phyloP scores from a whole-genome alignment of 2,113 vertebrate genomes.

The Labrus mixtus region DNA sequence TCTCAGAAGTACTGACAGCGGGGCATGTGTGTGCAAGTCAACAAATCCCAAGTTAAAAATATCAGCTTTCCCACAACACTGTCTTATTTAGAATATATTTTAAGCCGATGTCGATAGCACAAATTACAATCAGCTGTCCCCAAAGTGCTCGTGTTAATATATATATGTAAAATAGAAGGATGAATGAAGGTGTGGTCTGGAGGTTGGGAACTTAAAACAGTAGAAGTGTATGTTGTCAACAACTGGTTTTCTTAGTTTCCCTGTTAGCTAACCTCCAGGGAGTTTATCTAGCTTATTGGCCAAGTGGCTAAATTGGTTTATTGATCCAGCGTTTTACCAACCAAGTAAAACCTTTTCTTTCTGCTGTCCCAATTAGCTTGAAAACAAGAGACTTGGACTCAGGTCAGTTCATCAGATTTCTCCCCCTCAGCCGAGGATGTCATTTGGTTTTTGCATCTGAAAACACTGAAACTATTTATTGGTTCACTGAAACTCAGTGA shows the following conservation, averaged over 20 bases:
- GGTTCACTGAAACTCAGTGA: not conserved
- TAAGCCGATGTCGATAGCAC: not conserved
- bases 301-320: conserved; percentile 28
- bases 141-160: not conserved
- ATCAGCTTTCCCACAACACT: conserved; percentile 7
- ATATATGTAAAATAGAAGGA: not conserved
- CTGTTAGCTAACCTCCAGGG: conserved; percentile 21
- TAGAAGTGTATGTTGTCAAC: conserved; percentile 11
- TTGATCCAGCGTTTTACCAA: conserved; percentile 51
- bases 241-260: conserved; percentile 6
- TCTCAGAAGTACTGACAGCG: not conserved
- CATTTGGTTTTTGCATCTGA: conserved; percentile 3
- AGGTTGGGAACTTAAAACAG: not conserved
- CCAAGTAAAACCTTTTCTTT: conserved; percentile 36
- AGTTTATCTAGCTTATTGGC: conserved; percentile 17
- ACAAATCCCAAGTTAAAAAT: conserved; percentile 30
- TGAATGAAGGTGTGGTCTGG: not conserved
- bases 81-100: conserved; percentile 24
- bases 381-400: conserved; percentile 32
- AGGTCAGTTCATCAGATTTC: not conserved
- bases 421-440: not conserved
- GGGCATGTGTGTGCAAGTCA: conserved; percentile 15
- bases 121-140: conserved; percentile 3
- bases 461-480: not conserved
- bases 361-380: conserved; percentile 48